Base-by-base conservation (phyloP, 2,888 invertebrate species). In the Ephialtes manifestator region DNA sequence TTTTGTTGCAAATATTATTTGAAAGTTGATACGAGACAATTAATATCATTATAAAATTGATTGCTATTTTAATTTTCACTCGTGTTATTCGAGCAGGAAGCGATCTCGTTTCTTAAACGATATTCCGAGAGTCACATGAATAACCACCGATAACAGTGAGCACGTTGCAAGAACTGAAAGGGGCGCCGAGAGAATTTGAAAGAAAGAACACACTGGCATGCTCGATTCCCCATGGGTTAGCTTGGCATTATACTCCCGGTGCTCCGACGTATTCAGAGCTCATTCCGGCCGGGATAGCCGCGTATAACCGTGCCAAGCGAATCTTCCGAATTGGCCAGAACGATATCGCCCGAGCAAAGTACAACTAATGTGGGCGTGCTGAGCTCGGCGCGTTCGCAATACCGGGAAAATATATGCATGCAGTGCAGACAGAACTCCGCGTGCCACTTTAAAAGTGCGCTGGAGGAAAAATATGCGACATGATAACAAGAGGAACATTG, bases 271-370 rank as follows among this genome's bases (percentile, higher is more conserved):
- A 81, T 85, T 81, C 84, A 74, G 81, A 81, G 75, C 81, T 81
- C 84, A 81, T 85, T 85, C 84, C 81, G 77, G 74, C 18, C 84
- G 81, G 84, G 84, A 81, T 78, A 81, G 75, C 48, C 81, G 63
- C 58, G 70, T 75, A 83, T 80, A 84, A 86, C 77, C 82, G 87
- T 81, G 87, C 87, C 87, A 87, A 87, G 82, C 80, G 87, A 86
- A 87, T 87, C 84, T 83, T 84, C 83, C 86, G 87, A 84, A 87
- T 87, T 87, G 83, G 83, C 84, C 78, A 78, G 74, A 75, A 86
- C 87, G 83, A 79, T 85, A 85, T 81, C 84, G 81, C 20, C 70
- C 53, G 65, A 39, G 74, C 67, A 81, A 82, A 85, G 78, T 83
- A 81, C 75, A 79, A 84, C 85, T 83, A 85, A 85, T 85, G 79